Conservation (phyloP, 2,888 invertebrate species). For the Dicycla oo region DNA sequence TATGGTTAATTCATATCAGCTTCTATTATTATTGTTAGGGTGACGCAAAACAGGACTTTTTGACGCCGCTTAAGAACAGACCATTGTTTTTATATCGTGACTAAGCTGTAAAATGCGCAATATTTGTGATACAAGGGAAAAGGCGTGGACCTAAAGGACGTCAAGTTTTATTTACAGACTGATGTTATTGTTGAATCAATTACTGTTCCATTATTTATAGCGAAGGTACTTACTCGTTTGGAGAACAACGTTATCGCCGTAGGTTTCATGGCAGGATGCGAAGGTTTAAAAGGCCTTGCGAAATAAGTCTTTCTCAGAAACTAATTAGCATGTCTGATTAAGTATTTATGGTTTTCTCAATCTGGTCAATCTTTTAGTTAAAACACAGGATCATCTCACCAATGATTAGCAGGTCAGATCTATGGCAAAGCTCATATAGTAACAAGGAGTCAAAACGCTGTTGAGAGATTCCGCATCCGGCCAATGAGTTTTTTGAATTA, state of each 20-base stretch:
- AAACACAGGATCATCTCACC: not conserved
- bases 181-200: not conserved
- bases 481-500: slow-evolving; percentile 2
- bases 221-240: not conserved
- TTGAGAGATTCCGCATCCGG: not conserved
- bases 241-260: not conserved
- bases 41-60: slow-evolving; percentile 2
- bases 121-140: slow-evolving; percentile 22
- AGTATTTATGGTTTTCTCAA: too few relatives aligned
- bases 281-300: not conserved
- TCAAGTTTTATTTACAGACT: slow-evolving; percentile 22
- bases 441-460: not conserved
- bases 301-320: not conserved
- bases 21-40: slow-evolving; percentile 14
- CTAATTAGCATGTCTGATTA: not conserved
- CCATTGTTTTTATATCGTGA: slow-evolving; percentile 41
- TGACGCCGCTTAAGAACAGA: not conserved
- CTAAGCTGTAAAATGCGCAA: slow-evolving; percentile 11
- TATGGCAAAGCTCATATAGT: not conserved
- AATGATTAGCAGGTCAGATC: not conserved
- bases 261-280: not conserved
- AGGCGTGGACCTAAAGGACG: slow-evolving; percentile 9
- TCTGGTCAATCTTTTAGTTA: not conserved
- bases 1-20: slow-evolving; percentile 1
- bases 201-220: slow-evolving; percentile 20